Evolutionary conservation across 2,113 vertebrate genomes (phyloP).

Genomic region (Ageneiosus marmoratus): DNA sequence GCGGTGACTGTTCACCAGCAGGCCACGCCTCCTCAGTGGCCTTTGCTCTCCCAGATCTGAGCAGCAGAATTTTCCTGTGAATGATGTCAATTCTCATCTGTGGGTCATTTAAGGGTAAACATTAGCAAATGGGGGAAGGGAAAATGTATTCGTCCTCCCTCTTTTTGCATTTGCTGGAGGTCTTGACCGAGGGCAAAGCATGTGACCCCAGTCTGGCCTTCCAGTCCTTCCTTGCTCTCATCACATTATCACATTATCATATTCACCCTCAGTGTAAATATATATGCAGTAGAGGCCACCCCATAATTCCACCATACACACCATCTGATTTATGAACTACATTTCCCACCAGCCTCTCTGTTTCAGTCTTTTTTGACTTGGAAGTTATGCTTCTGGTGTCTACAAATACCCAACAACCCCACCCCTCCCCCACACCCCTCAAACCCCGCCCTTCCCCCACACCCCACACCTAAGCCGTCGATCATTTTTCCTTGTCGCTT

Average conservation of each 20-base stretch:
- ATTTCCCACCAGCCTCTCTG: conserved; percentile 62
- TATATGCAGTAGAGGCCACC: conserved; percentile 67
- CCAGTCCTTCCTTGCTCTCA: conserved; percentile 31
- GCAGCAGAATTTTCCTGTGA: conserved; percentile 60
- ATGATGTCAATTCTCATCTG: conserved; percentile 78
- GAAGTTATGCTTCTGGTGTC: conserved; percentile 61
- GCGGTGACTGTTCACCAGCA: conserved; percentile 55
- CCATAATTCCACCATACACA: conserved; percentile 23
- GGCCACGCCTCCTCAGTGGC: conserved; percentile 50
- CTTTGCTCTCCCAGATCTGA: conserved; percentile 55
- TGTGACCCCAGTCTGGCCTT: conserved; percentile 51
- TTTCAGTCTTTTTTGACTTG: conserved; percentile 60
- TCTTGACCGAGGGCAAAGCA: conserved; percentile 64
- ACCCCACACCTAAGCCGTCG: conserved; percentile 46
- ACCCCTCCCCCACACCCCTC: too few relatives aligned
- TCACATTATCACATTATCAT: conserved; percentile 56
- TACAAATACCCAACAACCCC: conserved; percentile 51
- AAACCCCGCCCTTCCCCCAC: neutral
- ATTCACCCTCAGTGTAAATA: conserved; percentile 74
- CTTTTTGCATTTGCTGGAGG: conserved; percentile 56
- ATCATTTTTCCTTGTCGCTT: conserved; percentile 73
- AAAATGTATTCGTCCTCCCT: conserved; percentile 47
- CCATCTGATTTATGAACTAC: conserved; percentile 33
- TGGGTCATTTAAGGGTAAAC: conserved; percentile 55
- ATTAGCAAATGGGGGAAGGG: conserved; percentile 36